Base-by-base conservation (phyloP, 2,797 vertebrate species). In the Coccyzus lansbergi region DNA sequence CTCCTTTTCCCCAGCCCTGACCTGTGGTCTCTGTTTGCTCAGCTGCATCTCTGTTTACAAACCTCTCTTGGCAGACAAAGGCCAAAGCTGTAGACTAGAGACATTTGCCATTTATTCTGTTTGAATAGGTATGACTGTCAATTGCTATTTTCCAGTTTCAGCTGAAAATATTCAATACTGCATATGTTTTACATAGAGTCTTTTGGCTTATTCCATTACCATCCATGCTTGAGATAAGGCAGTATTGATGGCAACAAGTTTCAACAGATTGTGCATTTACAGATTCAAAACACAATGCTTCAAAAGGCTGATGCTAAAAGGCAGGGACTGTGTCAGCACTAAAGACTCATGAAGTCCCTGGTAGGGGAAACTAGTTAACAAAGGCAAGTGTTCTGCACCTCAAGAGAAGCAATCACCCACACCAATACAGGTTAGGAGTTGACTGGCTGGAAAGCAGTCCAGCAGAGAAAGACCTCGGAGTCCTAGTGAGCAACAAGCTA, bases 151-250 rank as follows among this genome's bases (percentile, higher is more conserved):
- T 92, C 64, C 84, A 52, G 42, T 63, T 76, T 91, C 55, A 75
- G 2, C 38, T 74, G 64, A 38, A 95, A 55, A 72, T 63, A 28
- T n/a, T 96, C 84, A 78, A 33, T 95, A 93, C 92, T 88, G 94
- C 65, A 64, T 78, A 38, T 17, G 42, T 55, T 91, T 94, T 90
- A 67, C 36, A 19, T 71, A 33, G 34, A 56, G 51, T 53, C 51
- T 70, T 78, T 85, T 33, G 59, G 42, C 83, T 86, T 64, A 25
- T 90, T 88, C 70, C 0, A 0, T 42, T 76, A 21, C 55, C 44
- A 24, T 26, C 76, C 15, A 3, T 67, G 58, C 58, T 88, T 88
- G 68, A 84, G 38, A 53, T 55, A 62, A 34, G 42, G 51, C 76
- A 34, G 31, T 58, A 62, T 49, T 25, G 38, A 65, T 80, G 86